Conservation (phyloP, 2,888 invertebrate genomes). For the Quadroppia sp. region DNA sequence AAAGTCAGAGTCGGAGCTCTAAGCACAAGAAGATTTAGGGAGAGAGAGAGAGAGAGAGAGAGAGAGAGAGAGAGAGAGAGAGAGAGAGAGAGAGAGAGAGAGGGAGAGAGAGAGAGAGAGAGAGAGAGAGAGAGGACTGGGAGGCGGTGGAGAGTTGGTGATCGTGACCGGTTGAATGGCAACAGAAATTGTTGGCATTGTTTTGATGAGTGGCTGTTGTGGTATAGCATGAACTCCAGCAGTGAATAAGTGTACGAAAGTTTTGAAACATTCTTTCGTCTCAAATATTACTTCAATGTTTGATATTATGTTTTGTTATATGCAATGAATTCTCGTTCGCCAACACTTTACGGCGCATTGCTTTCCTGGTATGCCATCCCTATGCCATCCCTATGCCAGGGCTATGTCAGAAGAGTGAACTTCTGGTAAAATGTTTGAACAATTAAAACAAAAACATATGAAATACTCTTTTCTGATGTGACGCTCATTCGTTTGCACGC, state of each 20-base stretch:
- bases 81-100: constrained; percentile 4
- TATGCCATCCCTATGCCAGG: too few species aligned
- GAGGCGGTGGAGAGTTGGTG: background rate
- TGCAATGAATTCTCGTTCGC: background rate
- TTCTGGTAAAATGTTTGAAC: background rate
- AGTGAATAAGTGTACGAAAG: background rate
- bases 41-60: too few species aligned
- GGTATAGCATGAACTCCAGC: constrained; percentile 21
- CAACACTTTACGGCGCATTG: constrained; percentile 34
- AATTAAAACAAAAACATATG: background rate
- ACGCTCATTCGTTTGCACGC: constrained; percentile 18
- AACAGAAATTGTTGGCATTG: constrained; percentile 23
- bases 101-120: constrained; percentile 27
- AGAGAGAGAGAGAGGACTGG: constrained; percentile 31
- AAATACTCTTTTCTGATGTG: background rate
- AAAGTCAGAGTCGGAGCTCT: background rate
- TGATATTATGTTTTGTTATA: background rate
- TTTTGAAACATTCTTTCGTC: constrained; percentile 3
- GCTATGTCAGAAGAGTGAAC: background rate
- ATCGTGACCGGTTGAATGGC: constrained; percentile 26
- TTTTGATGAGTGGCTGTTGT: constrained; percentile 5
- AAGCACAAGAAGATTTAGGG: background rate
- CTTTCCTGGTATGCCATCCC: constrained; percentile 28
- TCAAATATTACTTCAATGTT: background rate
- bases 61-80: too few species aligned